Base-by-base conservation (phyloP, 2,113 vertebrate species). In the Peromyscus californicus region DNA sequence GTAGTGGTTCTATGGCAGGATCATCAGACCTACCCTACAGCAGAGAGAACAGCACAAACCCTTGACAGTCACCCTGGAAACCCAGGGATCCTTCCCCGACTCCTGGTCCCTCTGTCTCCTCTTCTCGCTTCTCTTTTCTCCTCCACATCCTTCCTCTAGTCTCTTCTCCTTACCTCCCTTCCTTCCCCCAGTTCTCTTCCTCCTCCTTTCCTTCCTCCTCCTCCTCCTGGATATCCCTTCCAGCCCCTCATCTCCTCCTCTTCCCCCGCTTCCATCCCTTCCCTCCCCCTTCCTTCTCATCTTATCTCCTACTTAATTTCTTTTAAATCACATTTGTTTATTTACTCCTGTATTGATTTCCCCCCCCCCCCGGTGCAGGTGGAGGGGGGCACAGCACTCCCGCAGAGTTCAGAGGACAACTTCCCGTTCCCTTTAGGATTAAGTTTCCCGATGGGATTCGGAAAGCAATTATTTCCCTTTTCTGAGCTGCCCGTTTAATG, bases 401-500 rank as follows among this genome's bases (percentile, higher is more conserved):
- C 0, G 7, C 17, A 12, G 84, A 22, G 84, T 48, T 86, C 42
- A 51, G 63, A 86, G 42, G 63, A 69, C 84, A 86, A 86, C 63
- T 67, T 36, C 33, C 84, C 5, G 21, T 67, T 19, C 42, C 5
- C 2, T 33, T 45, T 57, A 63, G 75, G 61, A 36, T 90, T 88
- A 42, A 61, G 42, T 88, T 39, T 96, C 91, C 88, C 75, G 61
- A 33, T 84, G 61, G 90, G 63, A 90, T 87, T 93, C 48, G 31
- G 93, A 36, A 85, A 96, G 80, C 85, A 94, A 67, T 85, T 48
- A 42, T 33, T 36, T 57, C 45, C 33, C 63, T 79, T 63, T 79
- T 39, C 91, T 78, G 69, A 96, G 85, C 78, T 89, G 76, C 80
- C 75, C 85, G 85, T 94, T 89, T 86, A 67, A 57, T 83, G 59